Base-by-base conservation (phyloP, 2,888 invertebrate species). In the Catocala nupta region DNA sequence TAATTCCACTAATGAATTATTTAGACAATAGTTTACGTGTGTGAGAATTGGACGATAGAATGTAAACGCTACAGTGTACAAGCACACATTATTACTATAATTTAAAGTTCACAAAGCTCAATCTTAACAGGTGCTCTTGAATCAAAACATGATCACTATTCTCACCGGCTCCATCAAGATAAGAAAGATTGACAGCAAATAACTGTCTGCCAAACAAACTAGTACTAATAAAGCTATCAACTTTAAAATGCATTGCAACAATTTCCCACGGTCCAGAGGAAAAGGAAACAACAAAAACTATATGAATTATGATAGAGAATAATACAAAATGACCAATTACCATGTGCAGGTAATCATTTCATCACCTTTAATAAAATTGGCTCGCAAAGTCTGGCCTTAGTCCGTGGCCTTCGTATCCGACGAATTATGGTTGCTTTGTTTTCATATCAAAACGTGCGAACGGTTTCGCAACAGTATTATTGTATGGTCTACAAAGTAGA, bases 381-480 rank as follows among this genome's bases (percentile, higher is more conserved):
- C 70, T 59, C 57, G 66, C 68, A 73, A 68, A 72, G 69, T 75
- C 65, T 70, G 83, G 74, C 86, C 86, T 81, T 80, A 71, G 69
- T 59, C 63, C 57, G 68, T 75, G 78, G 77, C 88, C 90, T 89
- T 88, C 86, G 59, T 66, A 72, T 44, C n/a, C 6, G 63, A 62
- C 48, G 66, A 84, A 85, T 83, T 85, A 85, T 84, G 73, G 79
- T 81, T 78, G 78, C 84, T 85, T 85, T 87, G 83, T 84, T 83
- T 78, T 83, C 78, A 72, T 78, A 66, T 70, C 75, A 77, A 78
- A 82, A 81, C 80, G 85, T 87, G 86, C 80, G 85, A 86, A 85
- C 72, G 68, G 70, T 84, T 83, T 85, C 76, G 75, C 72, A 72
- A 80, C 73, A 73, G 63, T 80, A 42, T 75, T 76, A 80, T 81